phyloP scores from a whole-genome alignment of 2,797 vertebrate genomes.

The Mionectes olivaceus region DNA sequence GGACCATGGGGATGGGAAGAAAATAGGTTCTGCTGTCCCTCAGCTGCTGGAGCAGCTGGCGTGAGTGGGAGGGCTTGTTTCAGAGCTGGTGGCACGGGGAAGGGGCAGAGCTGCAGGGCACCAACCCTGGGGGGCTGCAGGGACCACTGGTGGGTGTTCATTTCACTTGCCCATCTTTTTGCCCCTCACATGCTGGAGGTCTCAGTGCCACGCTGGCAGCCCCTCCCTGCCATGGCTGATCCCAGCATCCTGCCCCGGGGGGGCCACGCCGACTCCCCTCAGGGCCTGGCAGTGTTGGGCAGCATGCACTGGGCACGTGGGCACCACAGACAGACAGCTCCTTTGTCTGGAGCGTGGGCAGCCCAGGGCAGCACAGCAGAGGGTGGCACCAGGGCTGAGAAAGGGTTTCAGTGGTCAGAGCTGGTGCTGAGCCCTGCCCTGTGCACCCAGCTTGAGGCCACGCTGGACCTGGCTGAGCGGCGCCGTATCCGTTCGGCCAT shows the following conservation, averaged over 20 bases:
- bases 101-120: not conserved
- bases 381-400: not conserved
- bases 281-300: not conserved
- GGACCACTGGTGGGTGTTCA: not conserved
- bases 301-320: accelerated
- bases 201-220: not conserved
- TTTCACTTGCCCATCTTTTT: accelerated
- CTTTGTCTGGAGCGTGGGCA: conserved; percentile 39
- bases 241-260: accelerated
- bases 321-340: not conserved
- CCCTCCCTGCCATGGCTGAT: not conserved
- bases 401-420: not conserved
- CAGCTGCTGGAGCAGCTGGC: not conserved
- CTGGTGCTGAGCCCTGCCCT: not conserved
- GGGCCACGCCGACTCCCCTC: accelerated
- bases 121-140: too few relatives aligned
- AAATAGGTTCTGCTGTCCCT: not conserved
- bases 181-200: not conserved
- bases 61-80: accelerated
- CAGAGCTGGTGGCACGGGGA: not conserved
- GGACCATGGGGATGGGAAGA: not conserved
- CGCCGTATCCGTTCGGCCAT: conserved; percentile 92
- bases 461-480: conserved; percentile 90
- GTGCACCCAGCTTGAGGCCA: conserved; percentile 86
- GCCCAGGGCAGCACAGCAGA: not conserved